phyloP scores from a whole-genome alignment of 2,888 invertebrate species.

The Baronia brevicornis region DNA sequence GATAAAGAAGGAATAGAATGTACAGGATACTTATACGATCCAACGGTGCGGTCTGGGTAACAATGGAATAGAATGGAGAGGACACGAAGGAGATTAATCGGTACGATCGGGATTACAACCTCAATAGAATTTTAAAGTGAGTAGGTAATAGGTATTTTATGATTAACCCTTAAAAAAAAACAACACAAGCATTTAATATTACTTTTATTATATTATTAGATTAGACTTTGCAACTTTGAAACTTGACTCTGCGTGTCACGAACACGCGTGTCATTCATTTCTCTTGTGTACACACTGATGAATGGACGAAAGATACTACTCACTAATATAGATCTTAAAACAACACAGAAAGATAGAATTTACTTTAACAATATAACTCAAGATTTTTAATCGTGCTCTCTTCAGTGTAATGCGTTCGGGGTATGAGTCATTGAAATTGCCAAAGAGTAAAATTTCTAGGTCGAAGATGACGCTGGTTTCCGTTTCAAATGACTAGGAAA shows the following conservation, averaged over 20 bases:
- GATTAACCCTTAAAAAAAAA: not conserved
- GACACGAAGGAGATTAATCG: too few relatives aligned
- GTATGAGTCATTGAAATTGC: constrained; percentile 37
- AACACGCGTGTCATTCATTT: constrained; percentile 49
- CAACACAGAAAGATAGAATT: constrained; percentile 19
- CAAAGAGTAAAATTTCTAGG: constrained; percentile 36
- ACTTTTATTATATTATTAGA: not conserved
- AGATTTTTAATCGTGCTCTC: constrained; percentile 22
- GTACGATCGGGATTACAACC: too few relatives aligned
- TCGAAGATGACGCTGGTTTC: constrained; percentile 29
- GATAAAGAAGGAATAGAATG: too few relatives aligned
- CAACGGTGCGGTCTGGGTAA: too few relatives aligned
- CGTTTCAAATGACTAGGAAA: constrained; percentile 13
- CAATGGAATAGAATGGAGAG: too few relatives aligned
- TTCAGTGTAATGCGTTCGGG: constrained; percentile 15
- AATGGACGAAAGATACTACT: constrained; percentile 22
- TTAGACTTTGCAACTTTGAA: constrained; percentile 5
- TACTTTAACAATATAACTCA: constrained; percentile 19
- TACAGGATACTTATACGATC: too few relatives aligned
- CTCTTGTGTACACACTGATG: constrained; percentile 25
- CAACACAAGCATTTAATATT: too few relatives aligned
- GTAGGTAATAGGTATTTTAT: too few relatives aligned
- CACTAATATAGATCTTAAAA: constrained; percentile 20
- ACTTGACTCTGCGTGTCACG: constrained; percentile 3
- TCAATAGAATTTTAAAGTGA: too few relatives aligned